Percentiles rank a stretch among this genome's conserved stretches.
phyloP scores from a whole-genome alignment of 2,888 invertebrate species.

The Dryobota labecula region DNA sequence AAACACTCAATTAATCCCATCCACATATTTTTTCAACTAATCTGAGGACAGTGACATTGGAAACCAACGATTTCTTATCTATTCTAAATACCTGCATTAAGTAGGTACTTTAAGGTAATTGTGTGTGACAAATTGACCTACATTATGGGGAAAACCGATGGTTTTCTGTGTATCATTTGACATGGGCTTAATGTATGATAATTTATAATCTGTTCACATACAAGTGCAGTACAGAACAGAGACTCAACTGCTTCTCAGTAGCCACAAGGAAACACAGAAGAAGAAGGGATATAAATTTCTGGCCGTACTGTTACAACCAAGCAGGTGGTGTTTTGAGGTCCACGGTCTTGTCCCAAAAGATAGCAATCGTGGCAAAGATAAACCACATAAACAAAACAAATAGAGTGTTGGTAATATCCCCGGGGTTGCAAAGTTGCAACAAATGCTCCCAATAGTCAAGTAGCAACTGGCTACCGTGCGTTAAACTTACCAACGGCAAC shows the following conservation, averaged over 20 bases:
- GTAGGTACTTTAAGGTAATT: not conserved
- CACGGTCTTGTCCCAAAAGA: not conserved
- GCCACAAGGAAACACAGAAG: slow-evolving; percentile 10
- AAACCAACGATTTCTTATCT: slow-evolving; percentile 40
- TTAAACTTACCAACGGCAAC: too few relatives aligned
- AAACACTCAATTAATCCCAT: slow-evolving; percentile 43
- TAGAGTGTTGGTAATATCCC: not conserved
- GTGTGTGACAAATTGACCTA: slow-evolving; percentile 25
- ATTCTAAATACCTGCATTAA: slow-evolving; percentile 32
- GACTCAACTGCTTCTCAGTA: slow-evolving; percentile 16
- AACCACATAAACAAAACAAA: not conserved
- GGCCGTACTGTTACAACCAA: not conserved
- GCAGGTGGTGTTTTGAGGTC: not conserved
- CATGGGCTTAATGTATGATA: slow-evolving; percentile 6
- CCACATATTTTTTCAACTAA: slow-evolving; percentile 31
- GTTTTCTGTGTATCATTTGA: slow-evolving; percentile 21
- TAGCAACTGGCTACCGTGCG: too few relatives aligned
- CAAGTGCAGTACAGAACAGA: not conserved
- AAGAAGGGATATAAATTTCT: slow-evolving; percentile 1
- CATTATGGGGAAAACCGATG: slow-evolving; percentile 26
- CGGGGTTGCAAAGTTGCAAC: not conserved
- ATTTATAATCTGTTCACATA: not conserved
- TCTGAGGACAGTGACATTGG: slow-evolving; percentile 38
- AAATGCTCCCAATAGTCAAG: not conserved
- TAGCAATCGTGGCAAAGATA: not conserved